Base-by-base conservation (phyloP, 2,888 invertebrate genomes). In the Cheilosia urbana region DNA sequence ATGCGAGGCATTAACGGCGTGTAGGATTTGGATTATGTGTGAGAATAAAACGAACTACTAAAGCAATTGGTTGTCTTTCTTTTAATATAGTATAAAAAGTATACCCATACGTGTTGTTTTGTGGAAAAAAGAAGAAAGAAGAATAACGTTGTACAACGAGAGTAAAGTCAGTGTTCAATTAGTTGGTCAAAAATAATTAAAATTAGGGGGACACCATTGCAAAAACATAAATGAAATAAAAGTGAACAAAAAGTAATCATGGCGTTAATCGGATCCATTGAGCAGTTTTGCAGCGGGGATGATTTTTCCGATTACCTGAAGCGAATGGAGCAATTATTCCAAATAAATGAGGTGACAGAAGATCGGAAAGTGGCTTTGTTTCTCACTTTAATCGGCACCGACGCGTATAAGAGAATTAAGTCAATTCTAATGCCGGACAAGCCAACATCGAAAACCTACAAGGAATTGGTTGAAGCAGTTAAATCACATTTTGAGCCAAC, bases 261-360 rank as follows among this genome's bases (percentile, higher is more conserved):
- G 37, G 45, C 27, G 4, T 17, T 62, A 45, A 47, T 45, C 4
- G 62, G 45, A 27, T 62, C 27, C 45, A 69, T 69, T 1, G 58
- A 58, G 58, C 47, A 69, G 34, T 58, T 58, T 13, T 24, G 11
- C 19, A 47, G 15, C 24, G 69, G 58, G 2, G 69, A 69, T 37
- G 58, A 58, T 11, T 69, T 58, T 45, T 21, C 34, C 13, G 57
- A 58, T 30, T 69, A 69, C 30, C n/a, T 69, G n/a, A 58, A 69
- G n/a, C 45, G 30, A 13, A 69, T 58, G 21, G 69, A 24, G 13
- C 34, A 69, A 69, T 49, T 69, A 19, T 58, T 58, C 37, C 21
- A 69, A 49, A 49, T 71, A 71, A 71, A 71, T 58, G 58, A 71
- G 21, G 19, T 49, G 34, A n/a, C 42, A 49, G 34, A 71, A n/a